These are phyloP conservation scores for Ageneiosus marmoratus DNA, from an alignment of 2,113 vertebrate genomes.

Conservation along the genomic window DNA sequence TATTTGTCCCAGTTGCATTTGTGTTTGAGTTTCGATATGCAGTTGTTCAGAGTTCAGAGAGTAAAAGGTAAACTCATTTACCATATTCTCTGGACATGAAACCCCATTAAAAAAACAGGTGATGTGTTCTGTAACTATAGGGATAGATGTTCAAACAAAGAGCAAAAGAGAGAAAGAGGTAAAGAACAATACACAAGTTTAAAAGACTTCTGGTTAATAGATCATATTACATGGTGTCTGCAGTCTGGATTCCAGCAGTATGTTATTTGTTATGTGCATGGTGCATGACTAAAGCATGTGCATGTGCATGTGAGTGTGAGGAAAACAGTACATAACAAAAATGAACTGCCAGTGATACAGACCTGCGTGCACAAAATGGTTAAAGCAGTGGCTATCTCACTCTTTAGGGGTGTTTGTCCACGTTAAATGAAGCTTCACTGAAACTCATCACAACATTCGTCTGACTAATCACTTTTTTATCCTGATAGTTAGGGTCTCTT, in stretches of 20 bases:
- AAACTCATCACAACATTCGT: too few species aligned
- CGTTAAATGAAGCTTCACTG: too few species aligned
- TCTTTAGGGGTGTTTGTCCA: too few species aligned
- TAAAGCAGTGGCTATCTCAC: too few species aligned
- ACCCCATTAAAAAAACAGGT: not conserved
- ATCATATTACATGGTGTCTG: not conserved
- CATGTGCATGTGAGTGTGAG: not conserved
- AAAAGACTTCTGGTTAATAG: not conserved
- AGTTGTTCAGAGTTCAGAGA: conserved; percentile 41
- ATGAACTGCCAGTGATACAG: not conserved
- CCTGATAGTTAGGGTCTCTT: too few species aligned
- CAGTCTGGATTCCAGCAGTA: conserved; percentile 33
- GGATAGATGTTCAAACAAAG: not conserved
- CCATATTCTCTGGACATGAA: not conserved
- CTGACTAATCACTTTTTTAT: too few species aligned
- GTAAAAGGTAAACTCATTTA: not conserved
- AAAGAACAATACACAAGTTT: not conserved
- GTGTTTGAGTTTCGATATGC: conserved; percentile 52
- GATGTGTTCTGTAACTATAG: not conserved
- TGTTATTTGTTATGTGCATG: conserved; percentile 12
- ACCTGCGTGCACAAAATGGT: not conserved
- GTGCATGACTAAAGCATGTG: conserved; percentile 14
- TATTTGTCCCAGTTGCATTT: conserved; percentile 33
- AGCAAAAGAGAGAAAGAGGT: not conserved
- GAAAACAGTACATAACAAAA: not conserved